phyloP scores from a whole-genome alignment of 2,888 invertebrate species.

The Dione vanillae region DNA sequence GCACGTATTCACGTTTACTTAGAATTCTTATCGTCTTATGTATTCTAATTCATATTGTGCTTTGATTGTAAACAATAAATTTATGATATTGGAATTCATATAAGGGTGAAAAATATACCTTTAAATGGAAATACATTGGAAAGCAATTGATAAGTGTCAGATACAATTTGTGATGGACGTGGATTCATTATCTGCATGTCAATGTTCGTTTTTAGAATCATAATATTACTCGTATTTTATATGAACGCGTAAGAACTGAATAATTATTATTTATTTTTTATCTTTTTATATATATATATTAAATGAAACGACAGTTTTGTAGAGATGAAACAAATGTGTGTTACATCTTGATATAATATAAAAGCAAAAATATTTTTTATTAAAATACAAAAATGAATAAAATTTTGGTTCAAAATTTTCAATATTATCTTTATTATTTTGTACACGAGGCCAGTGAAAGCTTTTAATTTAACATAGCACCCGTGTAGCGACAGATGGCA shows the following conservation, averaged over 20 bases:
- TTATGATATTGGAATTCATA: constrained; percentile 57
- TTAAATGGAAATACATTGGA: neutral
- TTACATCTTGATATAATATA: neutral
- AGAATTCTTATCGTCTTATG: constrained; percentile 39
- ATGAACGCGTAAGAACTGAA: too few species aligned
- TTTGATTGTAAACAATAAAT: constrained; percentile 58
- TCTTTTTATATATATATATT: too few species aligned
- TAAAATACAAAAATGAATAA: neutral
- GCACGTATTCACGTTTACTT: constrained; percentile 38
- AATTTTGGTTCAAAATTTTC: neutral
- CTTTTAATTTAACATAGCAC: constrained; percentile 43
- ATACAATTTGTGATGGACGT: neutral
- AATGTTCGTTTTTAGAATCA: neutral
- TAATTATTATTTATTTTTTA: too few species aligned
- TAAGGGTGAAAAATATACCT: constrained; percentile 31
- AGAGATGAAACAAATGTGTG: neutral
- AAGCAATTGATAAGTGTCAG: neutral
- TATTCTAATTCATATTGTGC: constrained; percentile 40
- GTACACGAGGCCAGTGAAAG: constrained; percentile 29
- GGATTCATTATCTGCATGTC: too few species aligned
- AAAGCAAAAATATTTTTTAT: neutral
- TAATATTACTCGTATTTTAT: too few species aligned
- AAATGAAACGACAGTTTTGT: too few species aligned
- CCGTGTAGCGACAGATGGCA: constrained; percentile 25
- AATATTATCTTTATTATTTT: constrained; percentile 44